Base-by-base conservation (phyloP, 2,113 vertebrate genomes). In the Oncorhynchus tshawytscha region DNA sequence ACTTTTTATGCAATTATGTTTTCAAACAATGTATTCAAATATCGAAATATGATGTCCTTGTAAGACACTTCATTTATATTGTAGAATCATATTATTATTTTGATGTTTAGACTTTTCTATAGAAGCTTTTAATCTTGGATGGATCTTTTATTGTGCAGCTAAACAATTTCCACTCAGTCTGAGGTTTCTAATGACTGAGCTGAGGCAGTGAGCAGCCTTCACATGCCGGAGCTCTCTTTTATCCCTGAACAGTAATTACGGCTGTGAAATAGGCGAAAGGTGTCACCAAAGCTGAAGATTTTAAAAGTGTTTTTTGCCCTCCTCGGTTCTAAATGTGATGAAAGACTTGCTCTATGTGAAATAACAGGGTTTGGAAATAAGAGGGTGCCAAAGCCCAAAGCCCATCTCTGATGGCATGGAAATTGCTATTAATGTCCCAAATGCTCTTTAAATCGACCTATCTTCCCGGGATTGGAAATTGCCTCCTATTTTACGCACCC, bases 281-380 rank as follows among this genome's bases (percentile, higher is more conserved):
- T 95, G 94, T 97, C 93, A 94, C 90, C 80, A 92, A 94, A 94
- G 93, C 94, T 92, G 90, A 93, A 94, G 93, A 92, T 94, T 94
- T 93, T 92, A 95, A 95, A 95, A 94, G 93, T 93, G 94, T 95
- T 96, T 73, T 13, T 25, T 27, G 78, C 72, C 71, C 77, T 78
- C 77, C 75, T 77, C 81, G 75, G 81, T 85, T 82, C 89, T 68
- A 95, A 94, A 95, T 95, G 93, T 97, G 95, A 96, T 97, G 96
- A 96, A 93, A 96, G 95, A 95, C 94, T 94, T 95, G 94, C 93
- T 94, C 94, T 94, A 94, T 94, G 91, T 94, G 89, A 98, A 98
- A 99, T 99, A 97, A 98, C 94, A 99, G 96, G 95, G 95, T 99
- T 95, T 93, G 89, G 95, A 94, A 97, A 99, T 98, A 95, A 98